phyloP scores from a whole-genome alignment of 2,797 vertebrate species.

The Girardinus metallicus region DNA sequence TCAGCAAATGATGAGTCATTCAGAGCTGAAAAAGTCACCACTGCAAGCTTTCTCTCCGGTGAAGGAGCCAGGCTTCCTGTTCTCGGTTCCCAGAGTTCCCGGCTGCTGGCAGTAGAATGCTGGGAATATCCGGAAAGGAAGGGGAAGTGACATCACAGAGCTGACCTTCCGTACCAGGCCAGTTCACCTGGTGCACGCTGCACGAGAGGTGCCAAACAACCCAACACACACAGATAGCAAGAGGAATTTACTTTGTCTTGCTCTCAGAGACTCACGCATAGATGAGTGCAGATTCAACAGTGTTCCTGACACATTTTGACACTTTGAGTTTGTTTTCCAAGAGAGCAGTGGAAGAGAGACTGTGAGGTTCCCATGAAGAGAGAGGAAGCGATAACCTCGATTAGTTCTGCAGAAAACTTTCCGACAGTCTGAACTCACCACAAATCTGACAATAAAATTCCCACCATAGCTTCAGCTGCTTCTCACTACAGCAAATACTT shows the following conservation, averaged over 20 bases:
- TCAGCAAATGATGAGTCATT: conserved; percentile 50
- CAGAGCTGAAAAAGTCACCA: conserved; percentile 24
- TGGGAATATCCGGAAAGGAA: conserved; percentile 88
- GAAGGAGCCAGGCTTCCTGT: conserved; percentile 81
- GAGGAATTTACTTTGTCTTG: conserved; percentile 18
- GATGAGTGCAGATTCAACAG: neutral
- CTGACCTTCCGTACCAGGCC: conserved; percentile 82
- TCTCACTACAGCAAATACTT: conserved; percentile 17
- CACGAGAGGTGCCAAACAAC: conserved; percentile 54
- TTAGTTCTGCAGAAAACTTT: conserved; percentile 45
- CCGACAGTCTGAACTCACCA: conserved; percentile 21
- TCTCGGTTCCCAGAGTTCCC: conserved; percentile 82
- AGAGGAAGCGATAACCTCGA: conserved; percentile 54
- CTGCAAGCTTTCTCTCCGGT: conserved; percentile 19
- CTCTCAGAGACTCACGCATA: conserved; percentile 9
- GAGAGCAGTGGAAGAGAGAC: conserved; percentile 34
- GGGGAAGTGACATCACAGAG: conserved; percentile 82
- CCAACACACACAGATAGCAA: conserved; percentile 12
- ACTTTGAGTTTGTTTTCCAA: conserved; percentile 27
- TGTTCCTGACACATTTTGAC: conserved; percentile 24
- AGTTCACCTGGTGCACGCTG: conserved; percentile 79
- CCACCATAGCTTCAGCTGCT: conserved; percentile 20
- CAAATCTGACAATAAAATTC: conserved; percentile 27
- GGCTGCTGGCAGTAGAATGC: conserved; percentile 81
- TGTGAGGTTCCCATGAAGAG: conserved; percentile 51